These are phyloP conservation scores for Hydrotaea diabolus DNA, from an alignment of 2,888 invertebrate genomes.

Conservation along the genomic window DNA sequence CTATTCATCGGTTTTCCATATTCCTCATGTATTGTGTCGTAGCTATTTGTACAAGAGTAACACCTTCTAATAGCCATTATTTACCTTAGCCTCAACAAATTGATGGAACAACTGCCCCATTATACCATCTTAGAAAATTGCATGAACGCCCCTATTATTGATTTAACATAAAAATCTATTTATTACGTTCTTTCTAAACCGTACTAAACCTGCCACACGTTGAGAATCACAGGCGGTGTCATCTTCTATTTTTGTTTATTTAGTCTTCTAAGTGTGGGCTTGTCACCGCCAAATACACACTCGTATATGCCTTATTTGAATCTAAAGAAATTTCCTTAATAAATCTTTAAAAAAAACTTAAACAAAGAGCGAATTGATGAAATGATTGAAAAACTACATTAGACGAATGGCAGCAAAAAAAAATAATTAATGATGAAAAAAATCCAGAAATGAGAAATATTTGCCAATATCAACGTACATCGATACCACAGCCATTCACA, in stretches of 20 bases:
- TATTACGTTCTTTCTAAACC: background rate
- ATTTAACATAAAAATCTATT: background rate
- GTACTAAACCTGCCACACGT: background rate
- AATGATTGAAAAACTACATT: slow-evolving; percentile 1
- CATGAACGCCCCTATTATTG: background rate
- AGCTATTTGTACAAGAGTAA: too few species aligned
- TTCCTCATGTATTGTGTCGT: too few species aligned
- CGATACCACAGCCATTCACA: background rate
- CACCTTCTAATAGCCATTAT: too few species aligned
- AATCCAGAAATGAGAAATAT: slow-evolving; percentile 11
- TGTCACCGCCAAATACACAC: background rate
- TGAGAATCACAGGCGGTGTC: background rate
- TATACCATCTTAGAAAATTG: background rate
- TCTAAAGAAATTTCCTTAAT: background rate
- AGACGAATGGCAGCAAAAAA: background rate
- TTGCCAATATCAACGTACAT: background rate
- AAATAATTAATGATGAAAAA: too few species aligned
- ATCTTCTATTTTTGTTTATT: slow-evolving; percentile 25
- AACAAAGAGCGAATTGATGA: background rate
- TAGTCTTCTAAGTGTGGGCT: slow-evolving; percentile 15
- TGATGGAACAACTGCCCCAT: too few species aligned
- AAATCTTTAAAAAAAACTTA: background rate
- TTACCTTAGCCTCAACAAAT: too few species aligned
- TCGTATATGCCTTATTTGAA: background rate
- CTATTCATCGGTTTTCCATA: too few species aligned